Percentiles rank a stretch among this genome's conserved stretches.
Evolutionary conservation across 2,797 vertebrate species (phyloP).

Genomic region (Mionectes olivaceus): DNA sequence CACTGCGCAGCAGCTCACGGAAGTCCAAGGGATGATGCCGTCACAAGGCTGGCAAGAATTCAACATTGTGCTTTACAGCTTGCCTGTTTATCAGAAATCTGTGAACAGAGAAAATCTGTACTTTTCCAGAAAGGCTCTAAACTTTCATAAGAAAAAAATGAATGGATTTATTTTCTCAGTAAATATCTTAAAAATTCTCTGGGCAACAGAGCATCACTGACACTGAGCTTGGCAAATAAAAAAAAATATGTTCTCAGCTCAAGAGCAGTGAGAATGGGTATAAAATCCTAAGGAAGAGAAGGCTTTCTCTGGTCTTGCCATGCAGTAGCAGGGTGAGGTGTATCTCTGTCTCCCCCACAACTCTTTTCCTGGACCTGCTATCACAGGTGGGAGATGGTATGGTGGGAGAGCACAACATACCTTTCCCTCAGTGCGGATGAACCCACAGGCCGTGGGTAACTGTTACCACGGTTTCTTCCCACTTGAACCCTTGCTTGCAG

Average conservation of each 20-base stretch:
- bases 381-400: not conserved
- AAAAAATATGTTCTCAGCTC: not conserved
- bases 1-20: not conserved
- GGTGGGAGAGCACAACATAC: not conserved
- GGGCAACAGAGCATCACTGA: not conserved
- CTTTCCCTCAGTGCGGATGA: not conserved
- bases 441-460: not conserved
- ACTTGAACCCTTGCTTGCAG: not conserved
- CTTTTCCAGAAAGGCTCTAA: not conserved
- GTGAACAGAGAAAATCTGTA: not conserved
- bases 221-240: not conserved
- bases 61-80: conserved; percentile 37
- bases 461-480: not conserved
- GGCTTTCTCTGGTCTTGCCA: not conserved
- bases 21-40: conserved; percentile 6
- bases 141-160: not conserved
- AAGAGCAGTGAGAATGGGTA: not conserved
- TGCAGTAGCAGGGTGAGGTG: not conserved
- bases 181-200: not conserved
- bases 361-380: not conserved
- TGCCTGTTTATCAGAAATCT: conserved; percentile 35
- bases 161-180: not conserved
- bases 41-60: conserved; percentile 42
- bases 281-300: not conserved
- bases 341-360: not conserved